Evolutionary conservation across 2,113 vertebrate species (phyloP), one percentile per base, ranked within the genome.

Genomic region (Spea multiplicata): DNA sequence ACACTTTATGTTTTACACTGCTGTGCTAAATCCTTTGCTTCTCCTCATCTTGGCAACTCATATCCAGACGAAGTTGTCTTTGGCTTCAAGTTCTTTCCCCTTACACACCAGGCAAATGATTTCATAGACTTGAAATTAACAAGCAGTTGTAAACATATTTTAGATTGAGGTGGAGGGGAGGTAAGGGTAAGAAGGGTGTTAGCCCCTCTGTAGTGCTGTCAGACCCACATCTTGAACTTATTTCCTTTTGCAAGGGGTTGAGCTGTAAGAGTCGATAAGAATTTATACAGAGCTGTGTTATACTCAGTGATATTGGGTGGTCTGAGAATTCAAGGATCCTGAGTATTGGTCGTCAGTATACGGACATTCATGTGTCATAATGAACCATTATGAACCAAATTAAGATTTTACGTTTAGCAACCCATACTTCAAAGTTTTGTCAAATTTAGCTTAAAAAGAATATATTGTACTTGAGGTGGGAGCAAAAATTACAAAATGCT

Each of bases 111-210:
- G 68, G 50, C 70, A 17, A 80, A 80, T 80, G 77, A 80, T 80
- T 73, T 80, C 77, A 73, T 73, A 73, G 70, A 66, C 71, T 73
- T 80, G 55, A 73, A 80, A 73, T 73, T 80, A 73, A 62, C 62
- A 53, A 73, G 77, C 55, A 80, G 61, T 80, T 80, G 70, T 73
- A 80, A 80, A 73, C 77, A 80, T 73, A 66, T 70, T 80, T 80
- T 49, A 80, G 53, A 46, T 61, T 55, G 62, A 53, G 70, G 49
- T 69, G 74, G 74, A 69, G 53, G 53, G 46, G 44, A 70, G 68
- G 59, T 78, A 49, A 78, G 68, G 74, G 74, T 76, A 53, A 62
- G 66, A 67, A 77, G 66, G 66, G 68, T 55, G 67, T 9, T 52
- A 53, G 48, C 14, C 70, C 62, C 48, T 13, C 46, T 70, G 52